Base-by-base conservation (phyloP, 2,113 vertebrate species). In the Plectropomus leopardus region DNA sequence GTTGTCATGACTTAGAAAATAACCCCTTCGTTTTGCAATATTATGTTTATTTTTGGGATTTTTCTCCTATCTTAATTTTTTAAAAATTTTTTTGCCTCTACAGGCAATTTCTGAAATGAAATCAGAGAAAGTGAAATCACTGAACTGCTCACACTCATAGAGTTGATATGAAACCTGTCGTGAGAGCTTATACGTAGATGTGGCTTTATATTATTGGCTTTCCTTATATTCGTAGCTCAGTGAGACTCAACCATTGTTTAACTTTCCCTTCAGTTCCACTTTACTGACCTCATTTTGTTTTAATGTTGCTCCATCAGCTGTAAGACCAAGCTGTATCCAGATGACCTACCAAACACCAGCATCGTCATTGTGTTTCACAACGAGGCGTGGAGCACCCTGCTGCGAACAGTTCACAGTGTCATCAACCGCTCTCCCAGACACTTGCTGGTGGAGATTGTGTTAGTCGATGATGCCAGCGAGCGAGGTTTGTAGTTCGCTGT, bases 301-400 rank as follows among this genome's bases (percentile, higher is more conserved):
- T 45, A 9, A 11, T 65, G n/a, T 70, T 74, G 3, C 57, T 24
- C 26, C 48, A 2, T 59, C 87, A 99, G 98, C 73, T 99, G 98
- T 91, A 98, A 97, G 92, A 97, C 96, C 3, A 99, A 99, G 85
- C 95, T 97, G 68, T 96, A 98, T 82, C 92, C 95, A 0, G 97
- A 96, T 15, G 94, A 97, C 32, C 95, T 99, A 75, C 98, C 98
- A 60, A 97, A 96, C 93, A 99, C 98, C 32, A 99, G 98, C 59
- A 96, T 99, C 1, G 98, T 99, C 34, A 99, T 99, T n/a, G 98
- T 99, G 51, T 99, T 99, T 82, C 98, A 99, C 93, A 99, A 99
- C 30, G 98, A 99, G 83, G 98, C 98, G 0, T 99, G 98, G 98
- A 99, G 98, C 84, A 99, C 98, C 0, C 92, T 99, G 54, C 96